Percentiles rank a stretch among this genome's conserved stretches.
Conservation (phyloP, 1,140 invertebrate species). For the Acromyrmex charruanus region DNA sequence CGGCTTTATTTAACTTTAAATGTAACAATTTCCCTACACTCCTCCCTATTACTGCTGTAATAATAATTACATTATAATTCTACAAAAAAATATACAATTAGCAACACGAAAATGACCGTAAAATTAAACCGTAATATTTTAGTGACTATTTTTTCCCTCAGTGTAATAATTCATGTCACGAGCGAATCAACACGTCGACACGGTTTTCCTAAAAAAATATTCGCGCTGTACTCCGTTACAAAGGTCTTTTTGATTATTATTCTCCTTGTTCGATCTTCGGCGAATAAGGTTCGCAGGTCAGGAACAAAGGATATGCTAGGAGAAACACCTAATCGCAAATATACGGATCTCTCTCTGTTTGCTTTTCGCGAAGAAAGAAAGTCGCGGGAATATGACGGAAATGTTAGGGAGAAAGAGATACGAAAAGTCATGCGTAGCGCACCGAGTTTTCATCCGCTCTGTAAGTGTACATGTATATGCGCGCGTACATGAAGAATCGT, state of each 20-base stretch:
- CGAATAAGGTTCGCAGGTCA: constrained; percentile 17
- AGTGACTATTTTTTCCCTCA: no score
- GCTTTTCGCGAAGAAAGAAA: constrained; percentile 6
- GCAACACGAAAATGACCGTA: no score
- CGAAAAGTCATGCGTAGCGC: constrained; percentile 52
- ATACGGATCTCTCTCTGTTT: constrained; percentile 27
- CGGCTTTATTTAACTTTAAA: no score
- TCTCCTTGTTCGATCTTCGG: constrained; percentile 57
- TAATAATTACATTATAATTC: no score
- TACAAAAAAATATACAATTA: no score
- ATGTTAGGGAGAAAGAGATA: constrained; percentile 34
- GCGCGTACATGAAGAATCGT: constrained; percentile 37
- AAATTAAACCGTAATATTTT: no score
- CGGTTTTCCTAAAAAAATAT: not conserved
- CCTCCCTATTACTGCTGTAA: no score
- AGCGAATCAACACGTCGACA: not conserved
- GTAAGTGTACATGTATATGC: not conserved
- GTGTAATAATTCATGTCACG: not conserved
- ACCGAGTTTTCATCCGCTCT: constrained; percentile 3
- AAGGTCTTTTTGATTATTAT: constrained; percentile 57
- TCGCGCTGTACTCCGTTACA: not conserved
- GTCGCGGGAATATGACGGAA: constrained; percentile 9
- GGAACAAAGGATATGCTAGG: constrained; percentile 61
- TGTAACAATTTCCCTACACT: no score
- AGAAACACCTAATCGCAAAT: constrained; percentile 65